phyloP scores from a whole-genome alignment of 2,797 vertebrate genomes.

The Nyctalus aviator region DNA sequence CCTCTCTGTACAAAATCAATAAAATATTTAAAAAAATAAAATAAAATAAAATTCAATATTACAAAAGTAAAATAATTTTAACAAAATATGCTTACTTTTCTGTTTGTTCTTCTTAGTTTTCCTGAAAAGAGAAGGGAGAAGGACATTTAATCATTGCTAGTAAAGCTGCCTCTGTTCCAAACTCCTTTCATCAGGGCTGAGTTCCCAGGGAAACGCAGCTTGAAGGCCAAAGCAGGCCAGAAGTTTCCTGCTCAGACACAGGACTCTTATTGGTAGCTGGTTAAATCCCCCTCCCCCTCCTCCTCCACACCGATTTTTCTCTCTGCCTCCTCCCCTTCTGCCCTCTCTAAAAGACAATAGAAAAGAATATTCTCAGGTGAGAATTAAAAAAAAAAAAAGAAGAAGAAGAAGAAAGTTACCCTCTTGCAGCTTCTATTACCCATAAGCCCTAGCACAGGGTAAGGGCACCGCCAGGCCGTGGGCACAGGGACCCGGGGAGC shows the following conservation, averaged over 20 bases:
- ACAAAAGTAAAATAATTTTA: slow-evolving; percentile 24
- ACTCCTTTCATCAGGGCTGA: not conserved
- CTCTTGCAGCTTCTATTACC: not conserved
- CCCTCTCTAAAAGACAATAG: not conserved
- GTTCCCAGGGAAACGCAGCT: not conserved
- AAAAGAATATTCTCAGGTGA: too few relatives aligned
- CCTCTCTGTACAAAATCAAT: too few relatives aligned
- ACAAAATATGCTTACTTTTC: slow-evolving; percentile 91
- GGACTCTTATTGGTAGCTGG: not conserved
- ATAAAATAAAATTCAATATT: not conserved
- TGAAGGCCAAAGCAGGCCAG: not conserved
- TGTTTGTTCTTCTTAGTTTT: slow-evolving; percentile 98
- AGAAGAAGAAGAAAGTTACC: too few relatives aligned
- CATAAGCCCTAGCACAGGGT: not conserved
- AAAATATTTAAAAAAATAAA: too few relatives aligned
- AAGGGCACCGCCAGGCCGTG: too few relatives aligned
- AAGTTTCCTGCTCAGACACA: not conserved
- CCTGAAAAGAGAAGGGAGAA: slow-evolving; percentile 84
- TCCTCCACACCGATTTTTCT: not conserved
- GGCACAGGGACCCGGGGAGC: too few relatives aligned
- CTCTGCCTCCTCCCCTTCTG: too few relatives aligned
- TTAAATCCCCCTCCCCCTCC: not conserved
- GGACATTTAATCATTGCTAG: not conserved
- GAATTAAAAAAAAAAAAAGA: too few relatives aligned
- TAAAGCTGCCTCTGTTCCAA: not conserved